phyloP scores from a whole-genome alignment of 2,113 vertebrate genomes.

The Toxostoma redivivum region DNA sequence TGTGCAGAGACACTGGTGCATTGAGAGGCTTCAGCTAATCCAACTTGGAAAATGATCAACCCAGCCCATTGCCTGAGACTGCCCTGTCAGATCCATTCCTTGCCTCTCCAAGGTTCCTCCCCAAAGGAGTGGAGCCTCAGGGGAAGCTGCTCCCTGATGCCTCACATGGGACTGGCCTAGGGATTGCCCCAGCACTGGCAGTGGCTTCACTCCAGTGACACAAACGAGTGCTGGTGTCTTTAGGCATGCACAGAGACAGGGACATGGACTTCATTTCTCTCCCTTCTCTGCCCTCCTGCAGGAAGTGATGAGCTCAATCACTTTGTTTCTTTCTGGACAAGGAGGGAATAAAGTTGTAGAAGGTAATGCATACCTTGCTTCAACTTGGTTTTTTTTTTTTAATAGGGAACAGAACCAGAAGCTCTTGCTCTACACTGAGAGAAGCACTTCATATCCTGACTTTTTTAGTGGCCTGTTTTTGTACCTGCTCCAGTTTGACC shows the following conservation, averaged over 20 bases:
- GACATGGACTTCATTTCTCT: neutral
- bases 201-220: neutral
- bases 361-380: neutral
- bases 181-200: fast-evolving
- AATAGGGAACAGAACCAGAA: neutral
- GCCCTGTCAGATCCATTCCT: neutral
- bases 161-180: fast-evolving
- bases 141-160: neutral
- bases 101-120: neutral
- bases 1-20: neutral
- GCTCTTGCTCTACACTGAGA: neutral
- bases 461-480: neutral
- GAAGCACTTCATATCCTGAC: neutral
- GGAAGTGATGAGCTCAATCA: neutral
- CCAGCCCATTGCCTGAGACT: fast-evolving
- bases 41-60: neutral
- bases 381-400: neutral
- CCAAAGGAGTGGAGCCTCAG: fast-evolving
- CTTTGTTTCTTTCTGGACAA: neutral
- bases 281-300: neutral
- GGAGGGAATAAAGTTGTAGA: neutral
- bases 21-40: neutral
- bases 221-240: fast-evolving
- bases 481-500: neutral
- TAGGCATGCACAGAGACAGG: neutral